phyloP scores from a whole-genome alignment of 1,140 invertebrate species.

The Conopomorpha cramerella region DNA sequence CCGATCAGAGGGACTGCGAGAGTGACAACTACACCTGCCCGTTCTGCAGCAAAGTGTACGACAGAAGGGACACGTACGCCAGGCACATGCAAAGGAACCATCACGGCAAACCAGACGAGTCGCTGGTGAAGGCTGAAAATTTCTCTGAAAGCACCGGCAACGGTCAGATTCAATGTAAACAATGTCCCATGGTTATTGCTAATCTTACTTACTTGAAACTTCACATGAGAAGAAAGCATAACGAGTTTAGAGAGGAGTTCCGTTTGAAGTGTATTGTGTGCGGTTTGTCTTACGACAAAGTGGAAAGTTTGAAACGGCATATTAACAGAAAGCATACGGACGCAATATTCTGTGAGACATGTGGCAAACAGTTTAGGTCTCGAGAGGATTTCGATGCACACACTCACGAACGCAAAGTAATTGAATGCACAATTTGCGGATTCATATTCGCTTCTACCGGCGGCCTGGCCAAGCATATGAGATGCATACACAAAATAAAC shows the following conservation, averaged over 20 bases:
- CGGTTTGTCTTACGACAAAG: constrained; percentile 42
- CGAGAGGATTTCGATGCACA: constrained; percentile 35
- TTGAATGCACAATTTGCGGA: constrained; percentile 37
- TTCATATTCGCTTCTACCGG: constrained; percentile 40
- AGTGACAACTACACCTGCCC: constrained; percentile 37
- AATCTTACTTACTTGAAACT: constrained; percentile 34
- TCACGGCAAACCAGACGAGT: constrained; percentile 9
- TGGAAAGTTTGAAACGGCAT: constrained; percentile 44
- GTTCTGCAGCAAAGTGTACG: constrained; percentile 41
- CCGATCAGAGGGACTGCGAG: constrained; percentile 11
- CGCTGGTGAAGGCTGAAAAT: constrained; percentile 7
- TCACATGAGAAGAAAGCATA: constrained; percentile 49
- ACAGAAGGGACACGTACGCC: constrained; percentile 36
- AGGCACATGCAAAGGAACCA: constrained; percentile 48
- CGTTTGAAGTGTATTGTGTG: constrained; percentile 41
- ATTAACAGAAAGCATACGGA: constrained; percentile 40
- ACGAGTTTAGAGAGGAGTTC: constrained; percentile 38
- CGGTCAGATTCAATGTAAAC: constrained; percentile 30
- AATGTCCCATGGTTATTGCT: constrained; percentile 40
- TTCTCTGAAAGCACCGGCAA: constrained; percentile 17
- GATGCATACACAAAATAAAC: constrained; percentile 41
- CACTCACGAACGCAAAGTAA: constrained; percentile 29
- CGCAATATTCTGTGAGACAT: constrained; percentile 32
- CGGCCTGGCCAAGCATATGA: constrained; percentile 36
- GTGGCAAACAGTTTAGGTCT: constrained; percentile 38